phyloP scores from a whole-genome alignment of 2,888 invertebrate species.

The Antitype chi region DNA sequence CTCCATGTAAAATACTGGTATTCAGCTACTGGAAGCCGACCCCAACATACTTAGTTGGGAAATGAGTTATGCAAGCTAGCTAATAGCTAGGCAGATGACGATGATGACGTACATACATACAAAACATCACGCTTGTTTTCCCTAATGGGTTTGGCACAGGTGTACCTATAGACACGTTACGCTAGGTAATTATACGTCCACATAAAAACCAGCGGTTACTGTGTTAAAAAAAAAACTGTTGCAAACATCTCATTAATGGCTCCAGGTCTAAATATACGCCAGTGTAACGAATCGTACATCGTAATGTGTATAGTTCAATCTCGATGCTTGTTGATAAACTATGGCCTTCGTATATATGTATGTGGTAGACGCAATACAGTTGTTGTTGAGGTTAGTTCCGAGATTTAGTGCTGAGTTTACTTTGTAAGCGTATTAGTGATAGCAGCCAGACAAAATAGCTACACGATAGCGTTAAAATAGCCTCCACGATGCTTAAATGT shows the following conservation, averaged over 20 bases:
- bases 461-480: not conserved
- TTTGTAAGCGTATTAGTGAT: not conserved
- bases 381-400: conserved; percentile 14
- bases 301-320: conserved; percentile 7
- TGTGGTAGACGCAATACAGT: conserved; percentile 38
- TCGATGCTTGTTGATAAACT: conserved; percentile 31
- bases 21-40: too few species aligned
- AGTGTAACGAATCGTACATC: conserved; percentile 4
- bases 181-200: not conserved
- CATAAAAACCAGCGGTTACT: not conserved
- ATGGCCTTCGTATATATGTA: not conserved
- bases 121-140: not conserved
- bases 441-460: not conserved
- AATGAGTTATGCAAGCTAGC: too few species aligned
- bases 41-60: too few species aligned
- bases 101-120: not conserved
- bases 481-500: not conserved
- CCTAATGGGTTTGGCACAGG: too few species aligned
- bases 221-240: conserved; percentile 5
- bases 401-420: not conserved
- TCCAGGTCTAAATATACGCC: conserved; percentile 40
- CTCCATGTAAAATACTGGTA: too few species aligned
- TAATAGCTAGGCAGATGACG: too few species aligned
- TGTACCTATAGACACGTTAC: not conserved
- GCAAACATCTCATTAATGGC: conserved; percentile 26